phyloP scores from a whole-genome alignment of 2,113 vertebrate species.

The Himantopus leucocephalus region DNA sequence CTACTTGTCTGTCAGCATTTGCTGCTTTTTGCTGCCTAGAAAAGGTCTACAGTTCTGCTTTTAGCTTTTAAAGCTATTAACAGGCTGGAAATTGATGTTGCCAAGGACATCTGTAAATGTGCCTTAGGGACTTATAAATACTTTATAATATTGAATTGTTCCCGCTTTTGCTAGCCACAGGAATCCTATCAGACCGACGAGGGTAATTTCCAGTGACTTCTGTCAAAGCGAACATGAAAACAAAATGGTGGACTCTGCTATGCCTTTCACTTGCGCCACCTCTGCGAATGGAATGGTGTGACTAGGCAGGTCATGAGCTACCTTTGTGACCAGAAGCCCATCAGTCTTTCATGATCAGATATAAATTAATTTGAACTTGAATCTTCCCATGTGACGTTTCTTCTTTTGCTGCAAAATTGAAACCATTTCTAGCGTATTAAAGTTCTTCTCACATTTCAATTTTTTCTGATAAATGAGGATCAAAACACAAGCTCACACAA shows the following conservation, averaged over 20 bases:
- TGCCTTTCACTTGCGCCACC: neutral
- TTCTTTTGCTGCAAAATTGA: neutral
- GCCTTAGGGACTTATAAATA: conserved; percentile 54
- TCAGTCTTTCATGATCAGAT: neutral
- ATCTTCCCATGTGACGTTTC: neutral
- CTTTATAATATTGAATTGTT: conserved; percentile 59
- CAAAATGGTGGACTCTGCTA: neutral
- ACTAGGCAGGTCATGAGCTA: neutral
- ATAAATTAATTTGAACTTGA: neutral
- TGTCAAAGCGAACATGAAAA: neutral
- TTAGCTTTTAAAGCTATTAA: conserved; percentile 70
- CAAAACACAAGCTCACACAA: neutral
- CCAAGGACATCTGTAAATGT: conserved; percentile 48
- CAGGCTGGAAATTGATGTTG: conserved; percentile 61
- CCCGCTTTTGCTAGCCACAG: conserved; percentile 38
- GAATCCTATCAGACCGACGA: neutral
- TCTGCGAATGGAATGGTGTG: neutral
- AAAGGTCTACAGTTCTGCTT: conserved; percentile 54
- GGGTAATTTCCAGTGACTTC: conserved; percentile 1
- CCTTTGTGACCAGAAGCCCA: neutral
- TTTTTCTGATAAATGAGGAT: neutral
- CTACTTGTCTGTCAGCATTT: conserved; percentile 58
- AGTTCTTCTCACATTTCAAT: neutral
- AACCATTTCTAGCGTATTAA: neutral
- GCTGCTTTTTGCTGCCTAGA: conserved; percentile 33